Conservation (phyloP, 2,797 vertebrate species). For the Monodelphis domestica region DNA sequence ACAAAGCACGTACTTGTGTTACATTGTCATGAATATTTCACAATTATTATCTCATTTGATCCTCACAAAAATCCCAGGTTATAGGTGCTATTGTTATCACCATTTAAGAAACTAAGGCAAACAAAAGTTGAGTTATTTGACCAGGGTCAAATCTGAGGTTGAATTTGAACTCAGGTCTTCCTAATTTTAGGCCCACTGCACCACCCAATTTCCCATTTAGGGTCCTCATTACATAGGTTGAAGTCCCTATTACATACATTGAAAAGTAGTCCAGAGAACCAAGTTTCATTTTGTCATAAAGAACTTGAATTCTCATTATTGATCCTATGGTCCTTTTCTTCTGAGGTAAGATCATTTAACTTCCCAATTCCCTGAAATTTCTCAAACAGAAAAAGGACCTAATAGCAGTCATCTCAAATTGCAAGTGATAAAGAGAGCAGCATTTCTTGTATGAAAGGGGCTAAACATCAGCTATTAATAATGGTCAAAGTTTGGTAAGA, state of each 20-base stretch:
- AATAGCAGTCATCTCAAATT: neutral
- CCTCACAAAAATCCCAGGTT: neutral
- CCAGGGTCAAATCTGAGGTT: too few species aligned
- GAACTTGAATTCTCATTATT: neutral
- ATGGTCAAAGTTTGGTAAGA: neutral
- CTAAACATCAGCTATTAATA: conserved; percentile 6
- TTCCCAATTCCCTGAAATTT: neutral
- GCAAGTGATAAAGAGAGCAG: neutral
- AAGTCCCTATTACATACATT: too few species aligned
- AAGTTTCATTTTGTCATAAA: conserved; percentile 25
- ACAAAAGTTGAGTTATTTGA: too few species aligned
- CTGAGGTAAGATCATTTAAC: neutral
- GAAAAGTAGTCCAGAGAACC: neutral
- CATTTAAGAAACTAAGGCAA: too few species aligned
- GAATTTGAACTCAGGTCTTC: too few species aligned
- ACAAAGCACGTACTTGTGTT: too few species aligned
- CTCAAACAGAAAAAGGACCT: neutral
- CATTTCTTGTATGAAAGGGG: neutral
- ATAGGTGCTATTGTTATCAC: too few species aligned
- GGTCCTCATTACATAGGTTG: conserved; percentile 18
- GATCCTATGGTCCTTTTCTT: neutral
- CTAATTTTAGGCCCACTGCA: too few species aligned
- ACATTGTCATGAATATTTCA: too few species aligned
- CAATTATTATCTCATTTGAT: neutral
- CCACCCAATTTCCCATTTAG: neutral